Base-by-base conservation (phyloP, 2,797 vertebrate species). In the Chromis chromis region DNA sequence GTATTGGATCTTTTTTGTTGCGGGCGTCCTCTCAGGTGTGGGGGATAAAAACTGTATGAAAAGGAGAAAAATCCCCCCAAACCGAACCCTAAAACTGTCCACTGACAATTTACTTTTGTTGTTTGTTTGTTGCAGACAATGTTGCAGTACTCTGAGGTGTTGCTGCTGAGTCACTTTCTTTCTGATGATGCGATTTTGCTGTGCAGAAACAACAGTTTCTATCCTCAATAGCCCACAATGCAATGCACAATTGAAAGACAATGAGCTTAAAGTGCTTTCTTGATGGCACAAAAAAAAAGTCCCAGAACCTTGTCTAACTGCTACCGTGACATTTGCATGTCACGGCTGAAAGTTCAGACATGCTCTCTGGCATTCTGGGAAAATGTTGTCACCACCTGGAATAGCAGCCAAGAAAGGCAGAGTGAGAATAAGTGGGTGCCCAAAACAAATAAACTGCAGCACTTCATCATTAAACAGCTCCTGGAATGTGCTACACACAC, bases 401-500 rank as follows among this genome's bases (percentile, higher is more conserved):
- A 36, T 3, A 36, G 33, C 9, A 36, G 33, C 10, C 54, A 50
- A 53, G 50, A 39, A 69, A 25, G 25, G 66, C 25, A 57, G 28
- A 59, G 5, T 4, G 6, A 64, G 31, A 59, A 17, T 58, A 63
- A 78, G 42, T 24, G 46, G 24, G 55, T 21, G 64, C 50, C 39
- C 17, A 24, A 63, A 74, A 28, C 39, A 36, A 70, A 46, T 36
- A 64, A 72, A 85, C 70, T 55, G 46, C 27, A 42, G 60, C 55
- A 72, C 63, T 86, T 74, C 22, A 88, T 87, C 84, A 82, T 54
- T 65, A 67, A 74, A 82, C 42, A 57, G 50, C 62, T 75, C 27
- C 66, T 71, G 74, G 64, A 78, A 52, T 70, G 39, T 50, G 52
- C 52, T 22, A 24, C 57, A 66, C 40, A 49, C 65, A 44, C 17